A percentile compares a stretch with the other conserved stretches of the same genome.
Conservation (phyloP, 2,113 vertebrate genomes). For the Zosterops japonicus region DNA sequence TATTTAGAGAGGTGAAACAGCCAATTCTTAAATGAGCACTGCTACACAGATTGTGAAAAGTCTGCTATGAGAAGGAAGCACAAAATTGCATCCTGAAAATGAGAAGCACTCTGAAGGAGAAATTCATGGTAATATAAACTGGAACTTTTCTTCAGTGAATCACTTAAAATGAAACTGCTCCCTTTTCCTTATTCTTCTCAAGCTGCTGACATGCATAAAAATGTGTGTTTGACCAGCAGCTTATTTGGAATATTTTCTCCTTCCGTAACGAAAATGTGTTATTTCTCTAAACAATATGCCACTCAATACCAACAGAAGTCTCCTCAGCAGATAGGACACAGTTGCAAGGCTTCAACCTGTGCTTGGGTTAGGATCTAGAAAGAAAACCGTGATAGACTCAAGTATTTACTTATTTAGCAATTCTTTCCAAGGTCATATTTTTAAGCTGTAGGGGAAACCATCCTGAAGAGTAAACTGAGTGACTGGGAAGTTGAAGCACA, state of each 20-base stretch:
- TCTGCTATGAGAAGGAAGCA: constrained; percentile 25
- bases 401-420: constrained; percentile 60
- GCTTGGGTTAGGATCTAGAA: constrained; percentile 28
- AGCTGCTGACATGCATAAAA: not conserved
- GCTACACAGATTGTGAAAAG: not conserved
- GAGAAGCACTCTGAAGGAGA: constrained; percentile 27
- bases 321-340: constrained; percentile 43
- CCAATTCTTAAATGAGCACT: not conserved
- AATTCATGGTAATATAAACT: constrained; percentile 35
- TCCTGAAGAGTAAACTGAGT: constrained; percentile 59
- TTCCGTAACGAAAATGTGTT: not conserved
- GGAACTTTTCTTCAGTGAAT: constrained; percentile 35
- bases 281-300: constrained; percentile 61
- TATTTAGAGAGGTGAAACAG: constrained; percentile 13
- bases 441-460: constrained; percentile 48
- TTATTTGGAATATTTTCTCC: constrained; percentile 47
- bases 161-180: constrained; percentile 24
- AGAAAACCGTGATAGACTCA: constrained; percentile 22
- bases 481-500: constrained; percentile 36
- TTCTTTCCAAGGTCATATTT: constrained; percentile 64
- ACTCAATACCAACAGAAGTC: constrained; percentile 41
- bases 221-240: constrained; percentile 30
- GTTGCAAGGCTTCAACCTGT: not conserved
- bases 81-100: constrained; percentile 55
- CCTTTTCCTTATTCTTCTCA: constrained; percentile 30